Conservation (phyloP, 2,888 invertebrate genomes). For the Agrilus biguttatus region DNA sequence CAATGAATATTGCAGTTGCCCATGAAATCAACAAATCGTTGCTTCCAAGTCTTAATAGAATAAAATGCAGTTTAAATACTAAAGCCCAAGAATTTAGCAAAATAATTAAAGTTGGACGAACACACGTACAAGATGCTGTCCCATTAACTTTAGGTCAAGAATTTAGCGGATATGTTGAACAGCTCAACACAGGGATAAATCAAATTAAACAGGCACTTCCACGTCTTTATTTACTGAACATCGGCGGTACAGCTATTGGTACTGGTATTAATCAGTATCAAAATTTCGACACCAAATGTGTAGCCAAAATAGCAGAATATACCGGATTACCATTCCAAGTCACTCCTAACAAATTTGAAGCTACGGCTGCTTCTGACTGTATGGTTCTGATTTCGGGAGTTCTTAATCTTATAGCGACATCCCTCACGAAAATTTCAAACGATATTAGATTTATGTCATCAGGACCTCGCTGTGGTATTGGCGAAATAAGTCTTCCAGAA, state of each 20-base stretch:
- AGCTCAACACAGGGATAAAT: conserved; percentile 64
- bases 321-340: conserved; percentile 76
- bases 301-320: conserved; percentile 54
- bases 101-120: conserved; percentile 86
- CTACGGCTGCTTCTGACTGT: conserved; percentile 72
- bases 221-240: conserved; percentile 66
- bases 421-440: conserved; percentile 84
- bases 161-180: conserved; percentile 76
- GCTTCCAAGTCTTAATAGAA: conserved; percentile 61
- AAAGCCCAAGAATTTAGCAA: conserved; percentile 66
- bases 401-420: conserved; percentile 69
- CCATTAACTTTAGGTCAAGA: conserved; percentile 89
- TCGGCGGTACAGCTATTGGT: conserved; percentile 92
- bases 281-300: conserved; percentile 83
- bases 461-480: conserved; percentile 83
- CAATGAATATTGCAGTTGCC: conserved; percentile 88
- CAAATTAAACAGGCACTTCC: conserved; percentile 55
- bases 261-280: conserved; percentile 82
- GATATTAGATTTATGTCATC: conserved; percentile 74
- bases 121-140: conserved; percentile 71
- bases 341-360: conserved; percentile 89
- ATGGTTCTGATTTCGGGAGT: conserved; percentile 84
- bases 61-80: conserved; percentile 48
- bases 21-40: conserved; percentile 63
- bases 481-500: conserved; percentile 77